Base-by-base conservation (phyloP, 2,113 vertebrate genomes). In the Sebastes fasciatus region DNA sequence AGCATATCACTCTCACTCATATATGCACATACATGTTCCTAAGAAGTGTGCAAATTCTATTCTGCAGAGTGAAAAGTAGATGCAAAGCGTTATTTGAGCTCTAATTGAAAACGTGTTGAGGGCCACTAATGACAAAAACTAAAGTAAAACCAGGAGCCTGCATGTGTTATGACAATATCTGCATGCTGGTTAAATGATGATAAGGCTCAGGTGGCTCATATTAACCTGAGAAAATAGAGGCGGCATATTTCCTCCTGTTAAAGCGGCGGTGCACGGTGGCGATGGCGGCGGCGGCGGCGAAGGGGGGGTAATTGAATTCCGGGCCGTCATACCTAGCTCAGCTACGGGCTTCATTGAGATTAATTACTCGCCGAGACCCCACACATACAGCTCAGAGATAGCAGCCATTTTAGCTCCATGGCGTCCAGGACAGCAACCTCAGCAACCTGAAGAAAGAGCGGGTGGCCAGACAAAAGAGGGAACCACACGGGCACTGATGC, bases 161-260 rank as follows among this genome's bases (percentile, higher is more conserved):
- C 86, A 26, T 77, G 73, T 64, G 60, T 84, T 74, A 73, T 67
- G 84, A 91, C 91, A 92, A 86, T 72, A 90, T 88, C 84, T 88
- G 62, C 68, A 61, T 9, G 75, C 89, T 73, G 91, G 77, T 69
- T 89, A 95, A 95, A 96, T 88, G 90, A 94, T 93, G 96, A 95
- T 95, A 94, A 95, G 97, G 96, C 97, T 98, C 97, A 98, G 97
- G 97, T 99, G 98, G 96, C 96, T 96, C 95, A 98, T 98, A 96
- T 96, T 95, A 97, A 96, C 97, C 97, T 98, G 96, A 91, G 96
- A 97, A 96, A 96, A 97, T 96, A 95, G 93, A 96, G 57, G 87
- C 67, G 48, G 72, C 87, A 43, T 66, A 86, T 89, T 89, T 83
- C 79, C 45, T 77, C 71, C n/a, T 1, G 65, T 69, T 77, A 69